Conservation (phyloP, 1,140 invertebrate species). For the Panulirus ornatus region DNA sequence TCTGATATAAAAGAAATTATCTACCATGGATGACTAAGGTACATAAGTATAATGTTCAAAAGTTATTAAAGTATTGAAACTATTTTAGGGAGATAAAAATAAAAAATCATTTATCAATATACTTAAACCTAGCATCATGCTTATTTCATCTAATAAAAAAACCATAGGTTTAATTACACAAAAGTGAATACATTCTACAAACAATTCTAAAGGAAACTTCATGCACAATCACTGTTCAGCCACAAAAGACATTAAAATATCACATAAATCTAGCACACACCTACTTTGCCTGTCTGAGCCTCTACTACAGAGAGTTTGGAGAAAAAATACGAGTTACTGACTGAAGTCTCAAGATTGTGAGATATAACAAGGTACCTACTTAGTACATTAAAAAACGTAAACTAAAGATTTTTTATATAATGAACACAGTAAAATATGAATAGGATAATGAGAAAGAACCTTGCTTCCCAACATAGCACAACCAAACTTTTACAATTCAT, state of each 20-base stretch:
- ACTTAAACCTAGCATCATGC: background rate
- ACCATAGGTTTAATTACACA: background rate
- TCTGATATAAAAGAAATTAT: too few species aligned
- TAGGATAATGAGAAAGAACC: background rate
- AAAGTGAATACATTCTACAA: background rate
- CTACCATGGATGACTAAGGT: conserved; percentile 1
- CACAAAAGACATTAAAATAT: conserved; percentile 34
- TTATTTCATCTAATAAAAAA: background rate
- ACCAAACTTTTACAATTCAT: background rate
- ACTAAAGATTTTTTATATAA: background rate
- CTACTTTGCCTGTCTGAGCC: conserved; percentile 70
- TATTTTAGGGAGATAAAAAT: background rate
- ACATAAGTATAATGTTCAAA: background rate
- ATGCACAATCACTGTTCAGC: conserved; percentile 29
- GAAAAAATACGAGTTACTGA: conserved; percentile 49
- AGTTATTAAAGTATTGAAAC: background rate
- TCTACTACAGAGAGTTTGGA: conserved; percentile 60
- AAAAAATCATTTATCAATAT: too few species aligned
- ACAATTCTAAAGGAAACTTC: background rate
- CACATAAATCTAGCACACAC: conserved; percentile 62
- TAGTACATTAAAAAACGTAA: background rate
- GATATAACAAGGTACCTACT: background rate
- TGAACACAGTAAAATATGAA: background rate
- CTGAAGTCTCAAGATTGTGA: background rate
- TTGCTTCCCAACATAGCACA: background rate